Percentiles rank a stretch among this genome's conserved stretches.
Conservation (phyloP, 2,888 invertebrate species). For the Zaprionus obscuricornis region DNA sequence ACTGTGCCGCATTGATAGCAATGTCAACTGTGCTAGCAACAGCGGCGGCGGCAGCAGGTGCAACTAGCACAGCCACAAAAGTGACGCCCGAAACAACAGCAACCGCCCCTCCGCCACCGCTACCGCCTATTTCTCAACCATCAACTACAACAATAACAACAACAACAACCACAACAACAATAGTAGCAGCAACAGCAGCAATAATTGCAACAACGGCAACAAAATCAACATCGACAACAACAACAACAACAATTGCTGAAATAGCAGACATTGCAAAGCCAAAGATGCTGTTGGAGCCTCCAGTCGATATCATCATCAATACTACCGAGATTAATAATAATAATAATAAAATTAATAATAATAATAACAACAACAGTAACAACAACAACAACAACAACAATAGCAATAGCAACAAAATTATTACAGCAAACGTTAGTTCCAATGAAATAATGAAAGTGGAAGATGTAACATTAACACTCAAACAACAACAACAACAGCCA, state of each 20-base stretch:
- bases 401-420: neutral
- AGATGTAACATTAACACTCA: no score
- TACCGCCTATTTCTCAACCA: no score
- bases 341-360: no score
- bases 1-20: slow-evolving; percentile 63
- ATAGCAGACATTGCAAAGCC: slow-evolving; percentile 11
- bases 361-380: neutral
- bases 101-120: slow-evolving; percentile 9
- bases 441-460: no score
- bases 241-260: slow-evolving; percentile 18
- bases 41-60: slow-evolving; percentile 41
- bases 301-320: no score
- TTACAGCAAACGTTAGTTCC: neutral
- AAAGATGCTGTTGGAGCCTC: no score
- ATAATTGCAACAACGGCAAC: slow-evolving; percentile 7
- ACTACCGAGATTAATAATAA: no score
- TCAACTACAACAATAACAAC: slow-evolving; percentile 9
- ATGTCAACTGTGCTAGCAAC: slow-evolving; percentile 70
- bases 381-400: neutral
- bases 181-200: slow-evolving; percentile 15
- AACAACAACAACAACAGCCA: neutral
- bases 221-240: slow-evolving; percentile 3
- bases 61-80: slow-evolving; percentile 36
- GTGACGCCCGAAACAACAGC: slow-evolving; percentile 21
- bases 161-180: slow-evolving; percentile 15